These are phyloP conservation scores for Lichenostomus cassidix DNA, from an alignment of 2,113 vertebrate genomes.

Conservation along the genomic window DNA sequence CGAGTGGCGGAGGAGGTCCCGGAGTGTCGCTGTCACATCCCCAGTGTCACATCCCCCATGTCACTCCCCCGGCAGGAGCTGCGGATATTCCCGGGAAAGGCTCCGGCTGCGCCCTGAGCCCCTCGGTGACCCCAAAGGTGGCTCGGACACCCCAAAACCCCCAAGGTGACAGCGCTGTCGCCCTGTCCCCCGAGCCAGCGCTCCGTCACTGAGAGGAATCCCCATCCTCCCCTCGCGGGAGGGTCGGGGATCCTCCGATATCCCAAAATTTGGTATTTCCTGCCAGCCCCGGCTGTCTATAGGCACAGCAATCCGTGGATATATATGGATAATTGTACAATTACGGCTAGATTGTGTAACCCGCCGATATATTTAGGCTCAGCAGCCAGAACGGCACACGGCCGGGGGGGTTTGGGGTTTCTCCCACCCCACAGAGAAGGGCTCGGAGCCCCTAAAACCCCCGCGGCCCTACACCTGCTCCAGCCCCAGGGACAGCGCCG, in stretches of 20 bases:
- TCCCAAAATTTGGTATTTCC: neutral
- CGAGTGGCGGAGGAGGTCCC: neutral
- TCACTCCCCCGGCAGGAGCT: neutral
- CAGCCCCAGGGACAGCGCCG: neutral
- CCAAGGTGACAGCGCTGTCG: neutral
- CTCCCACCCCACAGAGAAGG: neutral
- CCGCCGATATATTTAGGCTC: accelerated
- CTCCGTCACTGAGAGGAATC: neutral
- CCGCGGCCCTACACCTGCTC: neutral
- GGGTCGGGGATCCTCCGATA: neutral
- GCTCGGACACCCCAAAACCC: neutral
- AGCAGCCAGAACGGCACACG: accelerated
- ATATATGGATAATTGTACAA: accelerated
- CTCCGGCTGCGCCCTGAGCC: neutral
- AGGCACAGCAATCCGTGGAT: accelerated
- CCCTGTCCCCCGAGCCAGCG: neutral
- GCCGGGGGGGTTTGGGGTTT: neutral
- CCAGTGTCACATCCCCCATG: too few species aligned
- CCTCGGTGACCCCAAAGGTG: too few species aligned
- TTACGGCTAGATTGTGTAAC: neutral
- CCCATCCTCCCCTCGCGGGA: accelerated
- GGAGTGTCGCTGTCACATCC: neutral
- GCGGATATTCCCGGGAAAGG: neutral
- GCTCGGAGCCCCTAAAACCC: neutral
- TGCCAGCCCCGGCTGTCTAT: accelerated